Conservation (phyloP, 2,113 vertebrate species). For the Antigone vipio region DNA sequence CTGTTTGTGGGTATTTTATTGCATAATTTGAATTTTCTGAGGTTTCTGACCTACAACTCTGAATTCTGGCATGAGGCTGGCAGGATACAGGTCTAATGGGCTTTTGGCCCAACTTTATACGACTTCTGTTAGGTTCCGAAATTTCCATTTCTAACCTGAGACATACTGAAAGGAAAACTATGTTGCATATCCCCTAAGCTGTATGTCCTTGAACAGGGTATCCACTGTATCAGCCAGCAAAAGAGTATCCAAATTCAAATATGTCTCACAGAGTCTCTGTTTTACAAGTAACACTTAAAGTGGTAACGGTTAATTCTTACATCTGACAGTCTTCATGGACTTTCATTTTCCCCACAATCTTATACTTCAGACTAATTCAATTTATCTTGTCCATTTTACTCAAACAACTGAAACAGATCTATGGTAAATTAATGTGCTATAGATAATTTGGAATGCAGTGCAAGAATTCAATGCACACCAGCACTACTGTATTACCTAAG, state of each 20-base stretch:
- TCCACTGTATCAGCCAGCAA: not conserved
- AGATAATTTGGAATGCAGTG: slow-evolving; percentile 68
- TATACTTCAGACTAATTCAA: slow-evolving; percentile 74
- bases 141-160: not conserved
- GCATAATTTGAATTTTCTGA: not conserved
- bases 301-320: slow-evolving; percentile 58
- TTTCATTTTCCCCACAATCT: slow-evolving; percentile 53
- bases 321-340: slow-evolving; percentile 52
- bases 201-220: not conserved
- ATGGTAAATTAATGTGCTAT: slow-evolving; percentile 73
- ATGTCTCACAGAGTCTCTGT: not conserved
- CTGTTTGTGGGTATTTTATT: not conserved
- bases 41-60: not conserved
- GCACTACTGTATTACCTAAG: slow-evolving; percentile 64
- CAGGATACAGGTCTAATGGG: not conserved
- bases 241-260: not conserved
- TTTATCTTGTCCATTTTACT: slow-evolving; percentile 74
- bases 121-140: not conserved
- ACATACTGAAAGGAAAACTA: not conserved
- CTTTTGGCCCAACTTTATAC: not conserved
- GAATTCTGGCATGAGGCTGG: not conserved
- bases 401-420: slow-evolving; percentile 68
- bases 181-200: not conserved
- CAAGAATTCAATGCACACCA: slow-evolving; percentile 65
- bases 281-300: not conserved